Base-by-base conservation (phyloP, 2,797 vertebrate species). In the Pygocentrus nattereri region DNA sequence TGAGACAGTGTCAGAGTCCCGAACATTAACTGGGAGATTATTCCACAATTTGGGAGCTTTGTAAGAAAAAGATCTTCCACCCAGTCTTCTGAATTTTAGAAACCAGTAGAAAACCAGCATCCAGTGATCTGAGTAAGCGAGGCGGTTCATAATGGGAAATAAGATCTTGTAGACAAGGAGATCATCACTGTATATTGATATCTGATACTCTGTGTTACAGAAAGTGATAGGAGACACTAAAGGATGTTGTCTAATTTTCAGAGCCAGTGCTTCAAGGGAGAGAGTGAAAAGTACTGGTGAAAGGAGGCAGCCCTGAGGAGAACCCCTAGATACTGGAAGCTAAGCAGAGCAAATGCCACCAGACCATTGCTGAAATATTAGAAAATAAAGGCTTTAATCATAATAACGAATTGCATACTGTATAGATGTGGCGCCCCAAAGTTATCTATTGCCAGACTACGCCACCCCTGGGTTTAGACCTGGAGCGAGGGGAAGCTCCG, bases 201-300 rank as follows among this genome's bases (percentile, higher is more conserved):
- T 80, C 1, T 13, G 6, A 34, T 80, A 78, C 34, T 73, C 56
- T 5, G 70, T 64, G 21, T 80, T 73, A 34, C 12, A 21, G 6
- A 80, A 23, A 27, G 8, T 52, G 4, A 84, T 65, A 2, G 78
- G 47, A 7, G 4, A 8, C 0, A 79, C 18, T 11, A 67, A 62
- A 0, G 44, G 2, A 0, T 76, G 49, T 52, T 79, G 77, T 38
- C 21, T 18, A 0, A 79, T 70, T 62, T 73, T 76, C n/a, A 70
- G 72, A 44, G 47, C 47, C 19, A 80, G 25, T 38, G 76, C 64
- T 52, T 83, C 23, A 56, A 83, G 75, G n/a, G 68, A 82, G 0
- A 72, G 49, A 1, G 71, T 31, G 34, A 80, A 74, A 6, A 80
- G 13, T 2, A 74, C 34, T 31, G n/a, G 69, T 0, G 31, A 80